Conservation (phyloP, 2,888 invertebrate species). For the Agonopterix heracliana region DNA sequence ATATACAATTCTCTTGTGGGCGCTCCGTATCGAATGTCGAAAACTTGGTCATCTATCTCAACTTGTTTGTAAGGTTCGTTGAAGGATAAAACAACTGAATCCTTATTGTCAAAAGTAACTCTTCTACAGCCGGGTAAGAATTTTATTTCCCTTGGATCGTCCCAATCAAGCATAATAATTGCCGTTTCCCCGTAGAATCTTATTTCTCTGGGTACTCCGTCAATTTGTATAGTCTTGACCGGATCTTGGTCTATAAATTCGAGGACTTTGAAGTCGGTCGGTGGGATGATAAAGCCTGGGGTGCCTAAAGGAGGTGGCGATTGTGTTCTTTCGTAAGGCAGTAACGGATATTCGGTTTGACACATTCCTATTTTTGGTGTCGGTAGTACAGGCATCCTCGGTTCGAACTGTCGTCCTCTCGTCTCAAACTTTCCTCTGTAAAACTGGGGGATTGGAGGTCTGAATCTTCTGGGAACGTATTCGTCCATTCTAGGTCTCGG, state of each 20-base stretch:
- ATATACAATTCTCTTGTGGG: conserved; percentile 94
- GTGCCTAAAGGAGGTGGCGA: conserved; percentile 60
- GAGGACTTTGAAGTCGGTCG: conserved; percentile 50
- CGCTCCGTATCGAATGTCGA: conserved; percentile 91
- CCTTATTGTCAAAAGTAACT: conserved; percentile 86
- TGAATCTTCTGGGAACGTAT: conserved; percentile 46
- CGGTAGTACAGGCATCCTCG: conserved; percentile 44
- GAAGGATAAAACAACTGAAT: conserved; percentile 78
- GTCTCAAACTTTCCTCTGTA: conserved; percentile 55
- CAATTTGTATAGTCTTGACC: conserved; percentile 88
- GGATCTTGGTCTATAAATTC: conserved; percentile 78
- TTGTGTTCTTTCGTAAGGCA: conserved; percentile 45
- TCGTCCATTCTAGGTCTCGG: conserved; percentile 50
- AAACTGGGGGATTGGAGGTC: conserved; percentile 47
- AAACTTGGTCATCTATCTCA: conserved; percentile 82
- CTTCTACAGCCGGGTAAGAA: conserved; percentile 88
- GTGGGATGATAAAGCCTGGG: conserved; percentile 49
- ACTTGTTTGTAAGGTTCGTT: conserved; percentile 85
- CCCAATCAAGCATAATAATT: conserved; percentile 89
- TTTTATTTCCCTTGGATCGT: conserved; percentile 89
- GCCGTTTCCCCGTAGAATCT: conserved; percentile 91
- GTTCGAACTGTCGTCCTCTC: conserved; percentile 43
- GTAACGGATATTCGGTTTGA: conserved; percentile 52
- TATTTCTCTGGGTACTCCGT: conserved; percentile 86
- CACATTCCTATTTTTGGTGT: conserved; percentile 53